Base-by-base conservation (phyloP, 2,888 invertebrate species). In the Cordilura impudica region DNA sequence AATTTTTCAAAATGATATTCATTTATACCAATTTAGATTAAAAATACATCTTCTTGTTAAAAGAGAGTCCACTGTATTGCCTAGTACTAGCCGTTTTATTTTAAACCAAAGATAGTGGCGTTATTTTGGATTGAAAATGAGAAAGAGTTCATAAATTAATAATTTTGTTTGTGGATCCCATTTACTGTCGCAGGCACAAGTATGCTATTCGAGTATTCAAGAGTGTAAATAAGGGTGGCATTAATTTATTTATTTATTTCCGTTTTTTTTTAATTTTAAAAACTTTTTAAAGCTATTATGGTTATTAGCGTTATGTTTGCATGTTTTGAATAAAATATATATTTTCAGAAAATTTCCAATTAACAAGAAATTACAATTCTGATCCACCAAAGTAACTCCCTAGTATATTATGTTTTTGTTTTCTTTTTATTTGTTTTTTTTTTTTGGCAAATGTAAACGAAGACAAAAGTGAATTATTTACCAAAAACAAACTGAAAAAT, bases 71-170 rank as follows among this genome's bases (percentile, higher is more conserved):
- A n/a, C n/a, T n/a, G n/a, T n/a, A n/a, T n/a, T n/a, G n/a, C n/a
- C n/a, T n/a, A n/a, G n/a, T 12, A 39, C n/a, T 39, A 39, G 35
- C 35, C 35, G 35, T 39, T 39, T 39, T 39, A 4, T 39, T 39
- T n/a, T n/a, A 4, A 12, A 2, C n/a, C 2, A 39, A n/a, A n/a
- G 12, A n/a, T 39, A 2, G 35, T 39, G 35, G n/a, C n/a, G 35
- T n/a, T 39, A 39, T 39, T 39, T 39, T 39, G n/a, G 35, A 26
- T 26, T 26, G 26, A 39, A 39, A 39, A 39, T 39, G n/a, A 8
- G 12, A 39, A 39, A 39, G n/a, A n/a, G n/a, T 19, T 23, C 19
- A 60, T 60, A 60, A 60, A 60, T 60, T 60, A 45, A 45, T 60
- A 39, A 39, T 39, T n/a, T 39, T 39, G 35, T 0, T 39, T 39